A percentile compares a stretch with the other conserved stretches of the same genome.
phyloP scores from a whole-genome alignment of 2,888 invertebrate genomes.

The Eugnorisma glareosa region DNA sequence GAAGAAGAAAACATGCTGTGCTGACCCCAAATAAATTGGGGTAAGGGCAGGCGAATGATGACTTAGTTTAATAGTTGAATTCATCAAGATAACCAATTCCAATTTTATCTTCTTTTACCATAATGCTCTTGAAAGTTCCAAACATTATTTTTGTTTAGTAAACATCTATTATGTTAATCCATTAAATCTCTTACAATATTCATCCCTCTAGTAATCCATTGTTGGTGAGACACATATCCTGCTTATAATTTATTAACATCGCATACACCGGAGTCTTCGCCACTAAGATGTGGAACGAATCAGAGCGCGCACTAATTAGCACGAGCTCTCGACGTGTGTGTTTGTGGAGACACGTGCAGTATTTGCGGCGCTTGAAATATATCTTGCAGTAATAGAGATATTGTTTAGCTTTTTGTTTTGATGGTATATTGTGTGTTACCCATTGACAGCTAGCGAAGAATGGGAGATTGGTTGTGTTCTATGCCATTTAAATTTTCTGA shows the following conservation, averaged over 20 bases:
- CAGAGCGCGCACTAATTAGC: slow-evolving; percentile 47
- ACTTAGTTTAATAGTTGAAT: too few relatives aligned
- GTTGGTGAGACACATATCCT: background rate
- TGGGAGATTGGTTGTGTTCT: background rate
- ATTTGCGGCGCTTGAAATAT: slow-evolving; percentile 23
- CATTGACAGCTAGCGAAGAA: too few relatives aligned
- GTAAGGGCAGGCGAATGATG: too few relatives aligned
- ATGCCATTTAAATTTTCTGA: background rate
- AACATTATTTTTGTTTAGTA: background rate
- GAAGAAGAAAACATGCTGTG: too few relatives aligned
- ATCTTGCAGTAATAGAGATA: background rate
- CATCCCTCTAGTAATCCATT: background rate
- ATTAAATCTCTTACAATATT: slow-evolving; percentile 4
- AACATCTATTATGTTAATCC: background rate
- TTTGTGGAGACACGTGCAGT: slow-evolving; percentile 21
- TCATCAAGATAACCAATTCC: too few relatives aligned
- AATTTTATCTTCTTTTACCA: background rate
- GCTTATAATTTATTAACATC: slow-evolving; percentile 26
- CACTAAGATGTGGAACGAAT: slow-evolving; percentile 44
- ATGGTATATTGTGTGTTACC: too few relatives aligned
- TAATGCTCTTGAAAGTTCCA: background rate
- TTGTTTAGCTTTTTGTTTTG: too few relatives aligned
- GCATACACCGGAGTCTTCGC: slow-evolving; percentile 1
- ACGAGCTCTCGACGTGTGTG: slow-evolving; percentile 11
- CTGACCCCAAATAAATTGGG: too few relatives aligned